Evolutionary conservation across 2,113 vertebrate species (phyloP).

Genomic region (Phalacrocorax brasilianus): DNA sequence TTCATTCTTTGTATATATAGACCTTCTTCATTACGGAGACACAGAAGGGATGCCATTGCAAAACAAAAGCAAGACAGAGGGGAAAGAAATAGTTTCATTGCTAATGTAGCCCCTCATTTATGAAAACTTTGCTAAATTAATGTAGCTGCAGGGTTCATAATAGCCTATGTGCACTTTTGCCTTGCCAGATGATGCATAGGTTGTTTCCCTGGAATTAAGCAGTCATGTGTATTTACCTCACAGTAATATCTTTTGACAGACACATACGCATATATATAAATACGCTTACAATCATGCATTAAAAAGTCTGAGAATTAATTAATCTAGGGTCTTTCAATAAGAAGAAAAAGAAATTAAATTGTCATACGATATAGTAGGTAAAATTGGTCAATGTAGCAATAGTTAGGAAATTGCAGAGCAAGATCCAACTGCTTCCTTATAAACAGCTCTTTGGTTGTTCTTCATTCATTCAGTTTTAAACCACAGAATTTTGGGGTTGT

Average conservation of each 20-base stretch:
- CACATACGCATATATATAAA: not conserved
- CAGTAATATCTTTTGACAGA: constrained; percentile 15
- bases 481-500: not conserved
- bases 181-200: constrained; percentile 9
- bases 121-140: constrained; percentile 37
- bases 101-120: not conserved
- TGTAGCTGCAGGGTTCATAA: constrained; percentile 24
- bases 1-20: constrained; percentile 19
- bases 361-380: fast-evolving
- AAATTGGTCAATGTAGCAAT: not conserved
- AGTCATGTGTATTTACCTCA: not conserved
- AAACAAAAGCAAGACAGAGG: not conserved
- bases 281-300: not conserved
- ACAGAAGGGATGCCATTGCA: not conserved
- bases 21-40: not conserved
- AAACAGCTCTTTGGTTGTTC: not conserved
- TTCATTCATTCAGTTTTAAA: not conserved
- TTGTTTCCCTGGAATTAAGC: constrained; percentile 49
- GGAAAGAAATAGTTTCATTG: not conserved
- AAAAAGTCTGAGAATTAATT: not conserved
- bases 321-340: not conserved
- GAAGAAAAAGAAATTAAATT: not conserved
- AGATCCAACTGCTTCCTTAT: not conserved
- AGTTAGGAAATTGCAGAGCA: not conserved
- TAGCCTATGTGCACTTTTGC: not conserved